phyloP scores from a whole-genome alignment of 2,797 vertebrate species.

The Crypturellus tataupa region DNA sequence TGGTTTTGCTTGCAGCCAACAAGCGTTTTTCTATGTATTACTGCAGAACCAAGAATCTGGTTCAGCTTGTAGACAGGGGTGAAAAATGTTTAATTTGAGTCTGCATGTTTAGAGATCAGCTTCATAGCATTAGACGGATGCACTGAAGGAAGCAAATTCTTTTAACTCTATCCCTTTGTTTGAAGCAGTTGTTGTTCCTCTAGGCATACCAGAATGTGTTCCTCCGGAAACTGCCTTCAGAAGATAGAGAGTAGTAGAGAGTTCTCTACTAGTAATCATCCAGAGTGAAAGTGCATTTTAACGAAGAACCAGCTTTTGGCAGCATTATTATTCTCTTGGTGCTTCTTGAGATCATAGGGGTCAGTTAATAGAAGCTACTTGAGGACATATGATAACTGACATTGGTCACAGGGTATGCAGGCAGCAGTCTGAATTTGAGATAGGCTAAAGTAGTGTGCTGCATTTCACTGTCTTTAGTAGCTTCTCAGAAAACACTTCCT shows the following conservation, averaged over 20 bases:
- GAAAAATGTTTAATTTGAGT: slow-evolving; percentile 1
- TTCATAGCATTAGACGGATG: background rate
- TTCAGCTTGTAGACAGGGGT: background rate
- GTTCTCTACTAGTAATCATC: background rate
- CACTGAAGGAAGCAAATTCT: background rate
- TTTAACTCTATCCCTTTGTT: background rate
- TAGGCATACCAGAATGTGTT: background rate
- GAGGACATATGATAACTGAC: background rate
- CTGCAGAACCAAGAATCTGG: slow-evolving; percentile 6
- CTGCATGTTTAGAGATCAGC: background rate
- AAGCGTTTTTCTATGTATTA: slow-evolving; percentile 44
- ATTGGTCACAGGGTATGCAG: background rate
- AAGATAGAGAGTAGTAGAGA: background rate
- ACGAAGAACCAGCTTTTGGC: background rate
- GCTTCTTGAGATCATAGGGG: background rate
- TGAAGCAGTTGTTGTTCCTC: background rate
- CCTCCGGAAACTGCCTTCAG: background rate
- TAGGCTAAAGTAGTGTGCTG: background rate
- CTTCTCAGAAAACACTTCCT: background rate
- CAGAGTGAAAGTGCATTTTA: background rate
- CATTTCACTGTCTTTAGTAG: background rate
- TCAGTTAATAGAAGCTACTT: rapidly evolving
- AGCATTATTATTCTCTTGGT: background rate
- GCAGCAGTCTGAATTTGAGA: background rate
- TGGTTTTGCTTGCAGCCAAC: slow-evolving; percentile 46